Conservation (phyloP, 2,888 invertebrate genomes). For the Ophion slaviceki region DNA sequence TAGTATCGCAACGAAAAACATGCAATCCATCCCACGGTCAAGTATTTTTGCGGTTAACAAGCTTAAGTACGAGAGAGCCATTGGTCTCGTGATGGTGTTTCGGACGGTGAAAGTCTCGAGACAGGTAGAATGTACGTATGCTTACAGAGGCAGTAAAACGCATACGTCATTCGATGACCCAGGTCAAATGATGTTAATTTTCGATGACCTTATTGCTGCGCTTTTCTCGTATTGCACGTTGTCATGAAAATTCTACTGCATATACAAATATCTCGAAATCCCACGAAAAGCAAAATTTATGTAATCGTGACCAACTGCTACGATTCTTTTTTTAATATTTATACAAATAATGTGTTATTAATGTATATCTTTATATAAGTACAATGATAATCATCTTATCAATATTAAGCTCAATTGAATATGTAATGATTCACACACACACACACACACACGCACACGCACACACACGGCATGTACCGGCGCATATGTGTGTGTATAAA, state of each 20-base stretch:
- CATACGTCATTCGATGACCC: constrained; percentile 34
- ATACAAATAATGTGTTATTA: too few relatives aligned
- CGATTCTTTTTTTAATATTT: too few relatives aligned
- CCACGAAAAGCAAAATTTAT: too few relatives aligned
- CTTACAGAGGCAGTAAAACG: constrained; percentile 35
- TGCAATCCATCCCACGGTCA: constrained; percentile 59
- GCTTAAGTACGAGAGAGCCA: constrained; percentile 39
- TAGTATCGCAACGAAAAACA: constrained; percentile 34
- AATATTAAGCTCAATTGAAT: neutral
- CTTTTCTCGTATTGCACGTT: neutral
- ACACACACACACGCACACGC: too few relatives aligned
- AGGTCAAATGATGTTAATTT: constrained; percentile 31
- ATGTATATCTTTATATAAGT: too few relatives aligned
- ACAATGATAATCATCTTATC: too few relatives aligned
- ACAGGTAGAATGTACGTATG: constrained; percentile 22
- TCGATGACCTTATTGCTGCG: constrained; percentile 40
- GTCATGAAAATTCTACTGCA: neutral
- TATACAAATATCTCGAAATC: too few relatives aligned
- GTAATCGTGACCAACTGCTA: too few relatives aligned
- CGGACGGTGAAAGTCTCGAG: constrained; percentile 58
- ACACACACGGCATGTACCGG: too few relatives aligned
- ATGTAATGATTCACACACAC: neutral
- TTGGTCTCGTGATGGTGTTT: constrained; percentile 36
- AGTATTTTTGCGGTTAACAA: constrained; percentile 60
- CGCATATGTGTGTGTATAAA: neutral